phyloP scores from a whole-genome alignment of 2,888 invertebrate genomes.

The Digitonthophagus gazella region DNA sequence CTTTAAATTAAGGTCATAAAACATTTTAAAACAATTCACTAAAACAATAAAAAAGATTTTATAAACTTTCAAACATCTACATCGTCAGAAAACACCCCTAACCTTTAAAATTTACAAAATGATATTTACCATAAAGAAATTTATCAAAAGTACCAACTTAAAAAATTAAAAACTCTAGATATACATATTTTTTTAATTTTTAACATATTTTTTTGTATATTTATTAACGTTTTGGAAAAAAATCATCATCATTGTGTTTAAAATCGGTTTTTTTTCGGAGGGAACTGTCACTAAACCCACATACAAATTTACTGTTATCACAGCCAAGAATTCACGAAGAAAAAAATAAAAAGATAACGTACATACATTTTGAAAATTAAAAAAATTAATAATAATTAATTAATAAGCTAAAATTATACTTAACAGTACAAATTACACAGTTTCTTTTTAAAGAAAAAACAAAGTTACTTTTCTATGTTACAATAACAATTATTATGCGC shows the following conservation, averaged over 20 bases:
- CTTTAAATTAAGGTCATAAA: too few species aligned
- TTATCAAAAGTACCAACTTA: too few species aligned
- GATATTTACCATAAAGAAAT: too few species aligned
- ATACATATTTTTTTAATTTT: too few species aligned
- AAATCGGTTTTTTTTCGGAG: slow-evolving; percentile 40
- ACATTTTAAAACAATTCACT: too few species aligned
- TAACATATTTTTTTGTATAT: too few species aligned
- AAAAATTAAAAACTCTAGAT: too few species aligned
- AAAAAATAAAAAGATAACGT: slow-evolving; percentile 35
- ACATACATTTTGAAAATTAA: slow-evolving; percentile 40
- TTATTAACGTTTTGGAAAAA: slow-evolving; percentile 27
- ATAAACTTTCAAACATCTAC: too few species aligned
- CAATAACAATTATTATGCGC: slow-evolving; percentile 23
- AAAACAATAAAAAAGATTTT: too few species aligned
- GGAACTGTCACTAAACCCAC: slow-evolving; percentile 49
- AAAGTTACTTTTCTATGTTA: slow-evolving; percentile 35
- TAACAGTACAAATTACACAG: slow-evolving; percentile 31
- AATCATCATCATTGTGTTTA: slow-evolving; percentile 35
- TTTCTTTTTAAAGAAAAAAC: slow-evolving; percentile 43
- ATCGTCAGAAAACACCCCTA: too few species aligned
- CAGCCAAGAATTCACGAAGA: slow-evolving; percentile 54
- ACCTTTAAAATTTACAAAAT: too few species aligned
- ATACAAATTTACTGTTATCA: slow-evolving; percentile 52
- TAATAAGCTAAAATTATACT: slow-evolving; percentile 41
- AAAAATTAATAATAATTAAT: too few species aligned